A percentile compares a stretch with the other conserved stretches of the same genome.
Conservation (phyloP, 2,888 invertebrate species). For the Apocheima hispidaria region DNA sequence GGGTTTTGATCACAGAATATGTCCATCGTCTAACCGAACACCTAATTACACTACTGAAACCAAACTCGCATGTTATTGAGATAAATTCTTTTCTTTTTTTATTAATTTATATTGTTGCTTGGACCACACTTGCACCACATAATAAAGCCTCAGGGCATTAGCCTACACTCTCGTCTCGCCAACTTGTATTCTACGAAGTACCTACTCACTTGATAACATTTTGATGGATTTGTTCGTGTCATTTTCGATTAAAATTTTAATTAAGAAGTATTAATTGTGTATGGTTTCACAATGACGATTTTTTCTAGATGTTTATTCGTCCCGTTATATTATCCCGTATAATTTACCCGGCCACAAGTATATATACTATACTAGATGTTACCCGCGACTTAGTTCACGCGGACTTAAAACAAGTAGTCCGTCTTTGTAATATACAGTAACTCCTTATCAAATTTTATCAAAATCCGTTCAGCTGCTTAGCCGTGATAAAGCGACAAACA, state of each 20-base stretch:
- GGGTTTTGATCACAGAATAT: no score
- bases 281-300: slow-evolving; percentile 1
- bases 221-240: slow-evolving; percentile 20
- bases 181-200: slow-evolving; percentile 57
- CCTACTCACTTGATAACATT: slow-evolving; percentile 16
- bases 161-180: slow-evolving; percentile 65
- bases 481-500: no score
- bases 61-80: no score
- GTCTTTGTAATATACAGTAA: no score
- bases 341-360: no score
- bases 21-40: no score
- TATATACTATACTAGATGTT: no score
- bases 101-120: slow-evolving; percentile 41
- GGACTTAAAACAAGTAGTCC: no score
- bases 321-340: background rate
- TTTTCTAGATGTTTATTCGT: background rate
- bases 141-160: slow-evolving; percentile 57
- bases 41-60: no score
- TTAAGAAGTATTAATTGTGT: slow-evolving; percentile 7
- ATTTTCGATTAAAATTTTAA: slow-evolving; percentile 10
- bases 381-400: no score
- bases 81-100: background rate
- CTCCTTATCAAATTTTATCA: no score
- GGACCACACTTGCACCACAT: slow-evolving; percentile 29
- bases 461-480: no score